phyloP scores from a whole-genome alignment of 2,888 invertebrate genomes.

The Polymixis flavicincta region DNA sequence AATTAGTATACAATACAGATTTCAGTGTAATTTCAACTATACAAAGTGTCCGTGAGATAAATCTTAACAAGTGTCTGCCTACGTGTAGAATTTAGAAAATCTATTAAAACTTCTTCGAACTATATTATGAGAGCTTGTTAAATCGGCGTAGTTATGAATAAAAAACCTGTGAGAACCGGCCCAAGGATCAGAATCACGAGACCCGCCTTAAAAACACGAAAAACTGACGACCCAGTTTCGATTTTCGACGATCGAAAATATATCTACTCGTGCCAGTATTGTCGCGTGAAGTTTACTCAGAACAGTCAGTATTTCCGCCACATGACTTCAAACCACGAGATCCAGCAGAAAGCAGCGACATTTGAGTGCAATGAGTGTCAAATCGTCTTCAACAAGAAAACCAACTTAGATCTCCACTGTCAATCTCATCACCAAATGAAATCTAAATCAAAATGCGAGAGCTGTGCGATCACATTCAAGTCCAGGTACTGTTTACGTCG shows the following conservation, averaged over 20 bases:
- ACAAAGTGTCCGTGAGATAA: conserved; percentile 36
- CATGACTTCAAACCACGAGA: conserved; percentile 86
- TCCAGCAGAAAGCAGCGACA: conserved; percentile 82
- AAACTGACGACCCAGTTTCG: conserved; percentile 72
- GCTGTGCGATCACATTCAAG: conserved; percentile 86
- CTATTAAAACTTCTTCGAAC: conserved; percentile 42
- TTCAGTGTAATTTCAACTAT: conserved; percentile 20
- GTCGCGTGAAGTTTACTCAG: conserved; percentile 84
- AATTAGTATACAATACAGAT: conserved; percentile 17
- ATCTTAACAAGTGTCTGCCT: conserved; percentile 61
- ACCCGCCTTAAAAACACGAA: conserved; percentile 74
- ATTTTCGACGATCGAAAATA: conserved; percentile 78
- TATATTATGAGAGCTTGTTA: conserved; percentile 56
- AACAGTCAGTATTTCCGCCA: conserved; percentile 87
- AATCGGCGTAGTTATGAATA: conserved; percentile 82
- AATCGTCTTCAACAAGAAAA: conserved; percentile 83
- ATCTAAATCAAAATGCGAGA: conserved; percentile 85
- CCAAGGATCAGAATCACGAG: conserved; percentile 85
- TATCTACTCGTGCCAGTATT: conserved; percentile 86
- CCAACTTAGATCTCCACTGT: conserved; percentile 81
- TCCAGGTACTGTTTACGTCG: conserved; percentile 85
- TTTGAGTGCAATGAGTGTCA: conserved; percentile 86
- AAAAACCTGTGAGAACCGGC: conserved; percentile 82
- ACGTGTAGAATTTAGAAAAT: conserved; percentile 70
- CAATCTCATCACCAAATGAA: conserved; percentile 82